Base-by-base conservation (phyloP, 2,888 invertebrate species). In the Cerceris ruficornis region DNA sequence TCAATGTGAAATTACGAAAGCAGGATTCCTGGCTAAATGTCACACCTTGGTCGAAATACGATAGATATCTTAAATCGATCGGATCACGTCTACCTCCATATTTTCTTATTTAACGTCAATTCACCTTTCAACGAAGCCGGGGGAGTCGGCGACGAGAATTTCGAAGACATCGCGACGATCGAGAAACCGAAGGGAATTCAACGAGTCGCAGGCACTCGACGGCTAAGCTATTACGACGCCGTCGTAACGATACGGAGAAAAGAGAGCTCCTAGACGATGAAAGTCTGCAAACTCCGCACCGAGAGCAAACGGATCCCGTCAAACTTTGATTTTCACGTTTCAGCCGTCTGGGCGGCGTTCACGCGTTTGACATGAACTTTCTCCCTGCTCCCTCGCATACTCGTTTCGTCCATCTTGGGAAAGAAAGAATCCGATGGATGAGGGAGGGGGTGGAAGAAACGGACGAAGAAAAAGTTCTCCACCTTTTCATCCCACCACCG, bases 271-370 rank as follows among this genome's bases (percentile, higher is more conserved):
- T 15, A 64, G 64, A 73, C 61, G 69, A 42, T 17, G 68, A 67
- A 75, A 77, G 77, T 80, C 70, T 69, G 80, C 57, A 67, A 83
- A 86, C 72, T 84, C 76, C 60, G 57, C 58, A 76, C 68, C 58
- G 59, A 84, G 80, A 77, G 74, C 81, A 86, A 87, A 83, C 84
- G 81, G 77, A 84, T 81, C 69, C 81, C 75, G 79, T 86, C 82
- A 79, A 88, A 88, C 81, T 86, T 87, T 79, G 78, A 85, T 86
- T 86, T 87, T 77, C 74, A 83, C 82, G 80, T 82, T 77, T 17
- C 49, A 52, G 49, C 68, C 67, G 61, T 77, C 77, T 67, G 62
- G 52, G 42, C 55, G 52, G 60, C 64, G 67, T 66, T 54, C 72
- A 68, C 75, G 77, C 75, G 79, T 76, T 75, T 66, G 71, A 80